Conservation (phyloP, 1,140 invertebrate genomes). For the Sitobion miscanthi region DNA sequence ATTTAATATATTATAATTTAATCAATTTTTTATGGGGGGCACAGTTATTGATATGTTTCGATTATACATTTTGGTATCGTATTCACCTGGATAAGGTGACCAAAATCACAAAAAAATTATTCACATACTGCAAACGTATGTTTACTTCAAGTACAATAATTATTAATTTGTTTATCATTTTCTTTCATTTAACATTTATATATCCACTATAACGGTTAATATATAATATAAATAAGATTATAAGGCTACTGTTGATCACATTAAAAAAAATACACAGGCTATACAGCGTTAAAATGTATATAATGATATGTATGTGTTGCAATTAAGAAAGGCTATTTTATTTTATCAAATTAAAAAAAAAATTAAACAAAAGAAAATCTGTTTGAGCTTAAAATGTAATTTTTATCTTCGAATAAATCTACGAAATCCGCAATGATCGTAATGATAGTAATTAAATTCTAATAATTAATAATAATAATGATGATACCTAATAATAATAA, state of each 20-base stretch:
- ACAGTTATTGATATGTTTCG: conserved; percentile 56
- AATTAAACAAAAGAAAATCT: conserved; percentile 1
- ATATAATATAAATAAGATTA: conserved; percentile 38
- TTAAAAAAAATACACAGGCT: conserved; percentile 53
- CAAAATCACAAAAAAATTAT: conserved; percentile 45
- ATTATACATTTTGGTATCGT: conserved; percentile 52
- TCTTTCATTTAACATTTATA: neutral
- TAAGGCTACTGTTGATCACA: conserved; percentile 56
- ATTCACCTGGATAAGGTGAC: neutral
- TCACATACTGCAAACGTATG: neutral
- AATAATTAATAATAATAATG: conserved; percentile 29
- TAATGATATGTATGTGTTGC: conserved; percentile 55
- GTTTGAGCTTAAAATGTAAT: conserved; percentile 53
- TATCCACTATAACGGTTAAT: conserved; percentile 24
- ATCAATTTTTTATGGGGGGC: conserved; percentile 25
- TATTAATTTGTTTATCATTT: conserved; percentile 8
- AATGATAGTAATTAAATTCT: neutral
- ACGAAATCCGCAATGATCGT: neutral
- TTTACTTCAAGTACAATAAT: conserved; percentile 22
- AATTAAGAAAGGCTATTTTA: conserved; percentile 51
- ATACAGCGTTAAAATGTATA: conserved; percentile 54
- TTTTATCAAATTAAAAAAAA: conserved; percentile 23
- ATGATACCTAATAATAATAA: conserved; percentile 20
- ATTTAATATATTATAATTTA: conserved; percentile 46
- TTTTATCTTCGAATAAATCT: conserved; percentile 13